phyloP scores from a whole-genome alignment of 2,888 invertebrate species.

The Ceriagrion tenellum region DNA sequence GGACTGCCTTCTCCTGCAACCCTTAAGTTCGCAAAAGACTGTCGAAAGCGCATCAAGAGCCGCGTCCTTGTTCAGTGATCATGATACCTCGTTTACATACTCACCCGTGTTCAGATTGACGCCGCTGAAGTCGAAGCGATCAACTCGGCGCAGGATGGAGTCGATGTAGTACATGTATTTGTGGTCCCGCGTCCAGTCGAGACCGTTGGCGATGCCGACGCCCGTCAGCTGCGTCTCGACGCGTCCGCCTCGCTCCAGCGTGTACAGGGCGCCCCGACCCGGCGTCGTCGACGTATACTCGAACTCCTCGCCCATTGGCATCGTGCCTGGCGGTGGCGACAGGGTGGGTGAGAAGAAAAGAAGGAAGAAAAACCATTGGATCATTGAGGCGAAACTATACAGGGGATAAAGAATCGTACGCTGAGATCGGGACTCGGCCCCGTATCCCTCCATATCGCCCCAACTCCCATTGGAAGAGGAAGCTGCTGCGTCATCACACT shows the following conservation, averaged over 20 bases:
- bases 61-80: too few relatives aligned
- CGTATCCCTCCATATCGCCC: too few relatives aligned
- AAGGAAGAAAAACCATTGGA: not conserved
- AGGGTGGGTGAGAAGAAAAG: too few relatives aligned
- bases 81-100: slow-evolving; percentile 70
- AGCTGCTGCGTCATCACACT: too few relatives aligned
- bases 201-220: slow-evolving; percentile 76
- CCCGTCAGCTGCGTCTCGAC: not conserved
- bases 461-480: too few relatives aligned
- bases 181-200: slow-evolving; percentile 77
- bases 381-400: too few relatives aligned
- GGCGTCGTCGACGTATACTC: slow-evolving; percentile 16
- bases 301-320: slow-evolving; percentile 50
- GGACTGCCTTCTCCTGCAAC: too few relatives aligned
- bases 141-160: slow-evolving; percentile 75
- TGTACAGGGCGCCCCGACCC: not conserved
- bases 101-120: slow-evolving; percentile 76
- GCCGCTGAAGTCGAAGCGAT: slow-evolving; percentile 77
- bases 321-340: not conserved
- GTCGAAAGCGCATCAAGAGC: too few relatives aligned
- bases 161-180: slow-evolving; percentile 78
- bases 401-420: too few relatives aligned
- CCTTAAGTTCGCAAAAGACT: too few relatives aligned
- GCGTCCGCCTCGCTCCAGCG: not conserved
- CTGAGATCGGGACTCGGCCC: too few relatives aligned